Evolutionary conservation across 2,888 invertebrate genomes (phyloP), one percentile per base, ranked within the genome.

Genomic region (Bellardia pandia): DNA sequence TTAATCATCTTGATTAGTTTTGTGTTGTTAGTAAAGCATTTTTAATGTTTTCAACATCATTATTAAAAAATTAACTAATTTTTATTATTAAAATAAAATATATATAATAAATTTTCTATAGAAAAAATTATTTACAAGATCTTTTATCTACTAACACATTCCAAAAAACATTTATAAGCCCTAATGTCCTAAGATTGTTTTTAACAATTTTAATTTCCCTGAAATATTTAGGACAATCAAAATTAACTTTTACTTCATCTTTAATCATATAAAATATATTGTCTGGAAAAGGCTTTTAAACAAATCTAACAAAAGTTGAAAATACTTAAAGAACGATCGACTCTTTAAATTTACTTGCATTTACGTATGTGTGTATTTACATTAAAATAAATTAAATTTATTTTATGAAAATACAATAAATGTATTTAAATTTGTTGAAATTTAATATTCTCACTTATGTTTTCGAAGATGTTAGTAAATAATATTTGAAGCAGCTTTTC

Each of bases 21-120:
- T 69, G 51, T 77, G 51, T 76, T 64, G 69, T 85, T 75, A 72
- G 58, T 82, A 86, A 82, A 86, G 81, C 74, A 78, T 62, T 78
- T 86, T 64, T 8, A 83, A 86, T 86, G 83, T 86, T 82, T 75
- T 69, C 48, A 86, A 82, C 79, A 79, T 83, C 51, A 48, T 75
- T 58, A 71, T 64, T 53, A 71, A 78, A 83, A 69, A 78, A 83
- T 83, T 86, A 79, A 79, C 78, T 83, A 86, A 76, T 23, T 64
- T 78, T 66, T 71, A 64, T 64, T 72, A 53, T 60, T 74, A 14
- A 64, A 48, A 71, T 23, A 68, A n/a, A 40, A 56, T 33, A 75
- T 23, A 60, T 68, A 30, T 42, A 53, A 78, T 33, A 64, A 76
- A 85, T 79, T 75, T 62, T 71, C 74, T 85, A 79, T 45, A 76